Evolutionary conservation across 1,140 invertebrate genomes (phyloP).

Genomic region (Capitella teleta): DNA sequence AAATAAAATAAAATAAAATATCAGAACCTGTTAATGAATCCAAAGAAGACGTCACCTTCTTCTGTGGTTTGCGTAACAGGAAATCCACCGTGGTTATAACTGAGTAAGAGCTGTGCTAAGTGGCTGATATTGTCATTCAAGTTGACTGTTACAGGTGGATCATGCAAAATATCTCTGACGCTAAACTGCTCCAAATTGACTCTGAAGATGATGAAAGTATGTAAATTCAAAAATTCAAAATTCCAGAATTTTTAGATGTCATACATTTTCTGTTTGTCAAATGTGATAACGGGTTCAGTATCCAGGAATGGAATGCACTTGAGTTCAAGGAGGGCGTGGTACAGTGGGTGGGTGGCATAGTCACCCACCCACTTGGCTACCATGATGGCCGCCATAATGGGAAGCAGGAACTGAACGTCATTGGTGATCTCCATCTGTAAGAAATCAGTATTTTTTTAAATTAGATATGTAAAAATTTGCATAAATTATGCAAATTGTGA

Average conservation of each 20-base stretch:
- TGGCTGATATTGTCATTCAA: constrained; percentile 16
- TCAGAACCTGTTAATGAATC: constrained; percentile 12
- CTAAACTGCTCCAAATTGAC: constrained; percentile 38
- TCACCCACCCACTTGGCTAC: constrained; percentile 43
- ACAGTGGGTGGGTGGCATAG: constrained; percentile 42
- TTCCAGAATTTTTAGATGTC: not conserved
- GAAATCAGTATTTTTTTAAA: too few species aligned
- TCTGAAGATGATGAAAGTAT: constrained; percentile 19
- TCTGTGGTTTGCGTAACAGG: constrained; percentile 15
- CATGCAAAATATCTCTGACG: constrained; percentile 11
- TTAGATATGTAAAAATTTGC: too few species aligned
- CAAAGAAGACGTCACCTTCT: constrained; percentile 7
- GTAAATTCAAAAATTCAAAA: constrained; percentile 13
- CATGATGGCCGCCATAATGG: constrained; percentile 44
- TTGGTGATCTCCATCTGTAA: constrained; percentile 47
- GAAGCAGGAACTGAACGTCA: constrained; percentile 42
- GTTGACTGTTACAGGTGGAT: not conserved
- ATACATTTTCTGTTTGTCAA: not conserved
- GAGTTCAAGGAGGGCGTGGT: constrained; percentile 41
- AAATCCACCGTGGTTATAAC: constrained; percentile 27
- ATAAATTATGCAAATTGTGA: too few species aligned
- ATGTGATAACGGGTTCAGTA: constrained; percentile 32
- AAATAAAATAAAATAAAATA: not conserved
- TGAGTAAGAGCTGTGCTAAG: constrained; percentile 20
- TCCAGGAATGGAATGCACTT: constrained; percentile 44